Conservation (phyloP, 2,888 invertebrate genomes). For the Dione vanillae region DNA sequence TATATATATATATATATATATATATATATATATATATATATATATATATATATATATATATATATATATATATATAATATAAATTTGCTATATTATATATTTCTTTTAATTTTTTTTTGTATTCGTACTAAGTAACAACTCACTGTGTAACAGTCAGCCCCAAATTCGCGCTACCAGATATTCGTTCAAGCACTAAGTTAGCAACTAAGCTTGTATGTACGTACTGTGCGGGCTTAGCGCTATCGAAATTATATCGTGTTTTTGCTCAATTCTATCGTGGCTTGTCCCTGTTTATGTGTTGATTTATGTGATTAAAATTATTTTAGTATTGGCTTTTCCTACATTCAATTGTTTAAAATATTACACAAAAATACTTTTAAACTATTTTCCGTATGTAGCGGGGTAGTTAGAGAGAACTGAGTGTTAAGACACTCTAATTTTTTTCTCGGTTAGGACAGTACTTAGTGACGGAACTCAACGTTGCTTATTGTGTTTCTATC, state of each 20-base stretch:
- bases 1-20: too few species aligned
- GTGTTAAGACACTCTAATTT: not conserved
- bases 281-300: slow-evolving; percentile 19
- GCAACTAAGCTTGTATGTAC: slow-evolving; percentile 38
- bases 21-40: too few species aligned
- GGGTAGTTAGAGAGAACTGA: not conserved
- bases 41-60: too few species aligned
- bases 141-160: slow-evolving; percentile 36
- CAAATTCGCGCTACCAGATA: slow-evolving; percentile 41
- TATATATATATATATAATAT: too few species aligned
- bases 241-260: slow-evolving; percentile 36
- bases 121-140: too few species aligned
- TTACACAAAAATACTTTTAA: not conserved
- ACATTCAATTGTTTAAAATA: not conserved
- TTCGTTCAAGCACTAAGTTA: slow-evolving; percentile 40
- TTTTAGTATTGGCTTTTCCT: not conserved
- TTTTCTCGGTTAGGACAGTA: too few species aligned
- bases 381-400: not conserved
- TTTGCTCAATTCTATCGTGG: not conserved
- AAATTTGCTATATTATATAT: too few species aligned
- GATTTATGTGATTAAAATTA: slow-evolving; percentile 12
- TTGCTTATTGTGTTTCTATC: not conserved
- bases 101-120: too few species aligned
- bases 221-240: slow-evolving; percentile 24
- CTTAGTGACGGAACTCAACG: not conserved